Base-by-base conservation (phyloP, 2,113 vertebrate species). In the Etheostoma spectabile region DNA sequence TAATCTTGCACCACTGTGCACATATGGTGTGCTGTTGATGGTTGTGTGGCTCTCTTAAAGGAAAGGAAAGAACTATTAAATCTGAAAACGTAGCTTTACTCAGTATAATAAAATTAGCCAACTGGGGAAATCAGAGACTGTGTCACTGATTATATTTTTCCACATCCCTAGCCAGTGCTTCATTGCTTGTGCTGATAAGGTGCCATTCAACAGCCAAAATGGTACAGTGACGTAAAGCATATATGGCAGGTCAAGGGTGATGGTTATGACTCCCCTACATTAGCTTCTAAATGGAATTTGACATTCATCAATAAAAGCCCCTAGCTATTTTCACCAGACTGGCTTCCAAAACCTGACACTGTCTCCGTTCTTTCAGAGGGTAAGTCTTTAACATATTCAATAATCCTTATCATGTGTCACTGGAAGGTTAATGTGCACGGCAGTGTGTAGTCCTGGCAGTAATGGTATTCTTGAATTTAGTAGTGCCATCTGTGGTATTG, bases 241-340 rank as follows among this genome's bases (percentile, higher is more conserved):
- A 80, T 67, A 81, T 70, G 11, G 42, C 59, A 79, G 88, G 82
- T 91, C 90, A 93, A 90, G 82, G 89, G 82, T 90, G 78, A 48
- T 67, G 38, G 77, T 90, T 79, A 92, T 87, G 38, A 55, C 48
- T 60, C 24, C 19, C n/a, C 42, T 38, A 77, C 64, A 77, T 82
- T 80, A 53, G 46, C 45, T 80, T 79, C 55, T 65, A 78, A 77
- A 83, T 59, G 22, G 21, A n/a, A 80, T 57, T 76, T 80, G 48
- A 70, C 21, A 66, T 79, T 24, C 6, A 62, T 21, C n/a, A 74
- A 33, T 46, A 22, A 57, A 30, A 2, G 19, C 59, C 3, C n/a
- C 0, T 5, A 8, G 1, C 22, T 73, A 8, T 77, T 61, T 49
- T 38, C 5, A 64, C 15, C 6, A 8, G 45, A 27, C 14, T 67